Percentiles rank a stretch among this genome's conserved stretches.
Evolutionary conservation across 2,888 invertebrate genomes (phyloP).

Genomic region (Dione vanillae): DNA sequence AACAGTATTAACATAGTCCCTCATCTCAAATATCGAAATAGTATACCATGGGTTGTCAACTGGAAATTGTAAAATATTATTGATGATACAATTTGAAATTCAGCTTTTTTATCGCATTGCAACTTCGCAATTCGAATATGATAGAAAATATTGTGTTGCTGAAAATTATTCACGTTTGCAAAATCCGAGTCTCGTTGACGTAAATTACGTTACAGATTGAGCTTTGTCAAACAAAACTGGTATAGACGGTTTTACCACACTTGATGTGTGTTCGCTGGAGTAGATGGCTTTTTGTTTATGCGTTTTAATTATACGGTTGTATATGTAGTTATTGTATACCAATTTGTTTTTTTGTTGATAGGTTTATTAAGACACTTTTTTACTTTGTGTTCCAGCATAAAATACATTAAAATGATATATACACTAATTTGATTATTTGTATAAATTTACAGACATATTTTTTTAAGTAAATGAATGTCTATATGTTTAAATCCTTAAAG

Average conservation of each 20-base stretch:
- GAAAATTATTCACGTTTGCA: conserved; percentile 19
- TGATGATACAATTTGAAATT: conserved; percentile 29
- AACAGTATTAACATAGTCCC: neutral
- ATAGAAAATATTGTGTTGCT: conserved; percentile 16
- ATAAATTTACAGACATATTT: no score
- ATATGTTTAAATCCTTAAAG: no score
- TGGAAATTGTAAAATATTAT: conserved; percentile 16
- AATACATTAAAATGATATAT: no score
- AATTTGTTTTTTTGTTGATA: no score
- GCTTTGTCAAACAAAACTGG: conserved; percentile 38
- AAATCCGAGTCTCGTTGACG: conserved; percentile 32
- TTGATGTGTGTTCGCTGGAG: neutral
- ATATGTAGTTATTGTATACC: neutral
- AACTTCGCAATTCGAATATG: conserved; percentile 3
- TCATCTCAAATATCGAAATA: neutral
- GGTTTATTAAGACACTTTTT: no score
- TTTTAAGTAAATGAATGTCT: no score
- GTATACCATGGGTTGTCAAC: neutral
- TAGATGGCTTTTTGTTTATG: neutral
- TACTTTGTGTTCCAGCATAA: no score
- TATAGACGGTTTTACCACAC: conserved; percentile 18
- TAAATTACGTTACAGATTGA: conserved; percentile 37
- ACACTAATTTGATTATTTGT: no score
- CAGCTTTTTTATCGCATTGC: conserved; percentile 1
- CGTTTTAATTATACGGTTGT: neutral